A percentile compares a stretch with the other conserved stretches of the same genome.
These are phyloP conservation scores for Cliona cf. orientalis DNA, from an alignment of 37 sponge, comb jelly and placozoan genomes.

Conservation along the genomic window DNA sequence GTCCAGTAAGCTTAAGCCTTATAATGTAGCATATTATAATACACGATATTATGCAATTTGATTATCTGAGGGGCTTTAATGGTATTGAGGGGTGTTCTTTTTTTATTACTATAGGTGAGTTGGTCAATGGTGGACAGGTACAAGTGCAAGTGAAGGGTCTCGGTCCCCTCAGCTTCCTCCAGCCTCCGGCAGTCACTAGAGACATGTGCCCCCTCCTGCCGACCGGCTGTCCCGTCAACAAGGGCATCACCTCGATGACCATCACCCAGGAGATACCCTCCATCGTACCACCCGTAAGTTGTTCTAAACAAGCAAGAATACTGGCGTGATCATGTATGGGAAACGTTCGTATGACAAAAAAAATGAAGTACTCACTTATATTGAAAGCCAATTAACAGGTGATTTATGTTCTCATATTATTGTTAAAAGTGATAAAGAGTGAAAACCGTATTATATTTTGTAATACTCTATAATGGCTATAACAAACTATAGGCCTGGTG, in stretches of 20 bases:
- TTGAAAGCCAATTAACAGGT: neutral
- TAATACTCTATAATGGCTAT: too few species aligned
- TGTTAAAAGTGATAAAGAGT: too few species aligned
- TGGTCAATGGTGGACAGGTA: neutral
- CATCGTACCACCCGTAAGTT: neutral
- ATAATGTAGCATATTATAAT: too few species aligned
- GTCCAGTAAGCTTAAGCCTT: neutral
- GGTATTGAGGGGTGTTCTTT: neutral
- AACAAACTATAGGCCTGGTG: too few species aligned
- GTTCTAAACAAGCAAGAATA: neutral
- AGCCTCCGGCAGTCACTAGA: neutral
- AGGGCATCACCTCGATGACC: neutral
- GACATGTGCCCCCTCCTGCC: neutral
- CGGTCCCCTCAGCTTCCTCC: neutral
- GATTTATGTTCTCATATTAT: too few species aligned
- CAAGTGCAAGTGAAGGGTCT: neutral
- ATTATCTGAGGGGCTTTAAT: neutral
- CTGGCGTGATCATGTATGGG: neutral
- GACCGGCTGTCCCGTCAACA: neutral
- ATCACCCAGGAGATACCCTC: neutral
- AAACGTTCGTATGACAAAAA: neutral
- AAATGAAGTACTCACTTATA: neutral
- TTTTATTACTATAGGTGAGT: neutral
- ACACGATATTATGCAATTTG: neutral
- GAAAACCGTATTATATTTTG: too few species aligned